These are phyloP conservation scores for Rhinichthys klamathensis DNA, from an alignment of 2,113 vertebrate genomes.

Conservation along the genomic window DNA sequence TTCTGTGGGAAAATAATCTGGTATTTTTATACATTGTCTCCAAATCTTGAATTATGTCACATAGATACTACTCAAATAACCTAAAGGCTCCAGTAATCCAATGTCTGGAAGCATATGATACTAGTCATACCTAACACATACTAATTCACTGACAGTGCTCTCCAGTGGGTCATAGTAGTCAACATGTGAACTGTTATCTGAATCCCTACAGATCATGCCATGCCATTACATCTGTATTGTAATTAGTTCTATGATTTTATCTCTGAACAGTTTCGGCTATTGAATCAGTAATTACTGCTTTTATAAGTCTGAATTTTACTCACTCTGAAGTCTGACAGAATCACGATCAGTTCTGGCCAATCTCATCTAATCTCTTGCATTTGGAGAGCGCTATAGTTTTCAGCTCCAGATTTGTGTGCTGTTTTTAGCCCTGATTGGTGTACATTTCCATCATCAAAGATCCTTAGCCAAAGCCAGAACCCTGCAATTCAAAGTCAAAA, in stretches of 20 bases:
- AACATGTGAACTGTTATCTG: not conserved
- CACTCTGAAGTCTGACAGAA: not conserved
- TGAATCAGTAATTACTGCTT: not conserved
- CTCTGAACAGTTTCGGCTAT: not conserved
- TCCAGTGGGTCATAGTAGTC: not conserved
- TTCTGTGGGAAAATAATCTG: not conserved
- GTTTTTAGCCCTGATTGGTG: constrained; percentile 4
- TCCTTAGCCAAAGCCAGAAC: not conserved
- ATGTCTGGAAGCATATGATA: not conserved
- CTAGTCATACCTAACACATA: not conserved
- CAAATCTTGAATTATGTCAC: constrained; percentile 8
- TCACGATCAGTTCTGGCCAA: not conserved
- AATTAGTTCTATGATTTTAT: not conserved
- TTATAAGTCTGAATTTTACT: not conserved
- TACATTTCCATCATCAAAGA: not conserved
- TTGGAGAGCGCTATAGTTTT: not conserved
- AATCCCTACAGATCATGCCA: not conserved
- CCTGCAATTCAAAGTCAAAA: constrained; percentile 27
- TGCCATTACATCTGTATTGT: not conserved
- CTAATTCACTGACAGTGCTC: constrained; percentile 8
- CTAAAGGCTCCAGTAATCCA: not conserved
- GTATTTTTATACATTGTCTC: not conserved
- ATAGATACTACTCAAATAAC: not conserved
- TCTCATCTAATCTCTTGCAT: not conserved
- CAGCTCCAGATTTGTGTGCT: constrained; percentile 3